These are phyloP conservation scores for honey bee (Apis mellifera) DNA, from an alignment of 1,140 invertebrate species.

Conservation along the genomic window DNA sequence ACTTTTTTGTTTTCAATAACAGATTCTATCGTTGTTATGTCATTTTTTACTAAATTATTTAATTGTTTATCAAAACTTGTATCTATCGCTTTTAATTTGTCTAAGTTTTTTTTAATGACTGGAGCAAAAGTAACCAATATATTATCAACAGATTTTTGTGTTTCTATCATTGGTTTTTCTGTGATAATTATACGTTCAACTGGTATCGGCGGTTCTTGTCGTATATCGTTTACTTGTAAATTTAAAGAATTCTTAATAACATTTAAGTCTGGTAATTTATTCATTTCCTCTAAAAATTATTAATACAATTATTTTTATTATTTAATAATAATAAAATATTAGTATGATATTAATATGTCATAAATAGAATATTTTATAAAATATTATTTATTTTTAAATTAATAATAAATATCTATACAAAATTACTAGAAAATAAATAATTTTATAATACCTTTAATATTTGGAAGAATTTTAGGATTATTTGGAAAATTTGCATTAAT, in stretches of 20 bases:
- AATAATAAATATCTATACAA: background rate
- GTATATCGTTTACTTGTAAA: conserved; percentile 63
- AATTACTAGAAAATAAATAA: background rate
- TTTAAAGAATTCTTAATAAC: conserved; percentile 35
- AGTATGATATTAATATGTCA: too few relatives aligned
- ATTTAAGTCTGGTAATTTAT: conserved; percentile 28
- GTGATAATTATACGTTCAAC: conserved; percentile 74
- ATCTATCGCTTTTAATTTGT: conserved; percentile 57
- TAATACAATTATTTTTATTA: background rate
- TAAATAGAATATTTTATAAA: too few relatives aligned
- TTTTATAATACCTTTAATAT: conserved; percentile 63
- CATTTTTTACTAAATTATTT: conserved; percentile 23
- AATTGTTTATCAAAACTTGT: conserved; percentile 42
- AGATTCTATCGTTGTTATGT: conserved; percentile 71
- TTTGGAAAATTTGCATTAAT: conserved; percentile 61
- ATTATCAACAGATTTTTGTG: conserved; percentile 51
- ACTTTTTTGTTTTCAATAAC: conserved; percentile 76
- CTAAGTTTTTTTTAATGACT: conserved; percentile 57
- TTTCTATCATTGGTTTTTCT: conserved; percentile 57
- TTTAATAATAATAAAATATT: background rate
- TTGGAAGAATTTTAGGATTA: conserved; percentile 55
- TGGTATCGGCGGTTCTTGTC: conserved; percentile 82
- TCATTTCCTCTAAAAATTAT: conserved; percentile 43
- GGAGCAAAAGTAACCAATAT: conserved; percentile 49
- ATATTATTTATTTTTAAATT: background rate